A percentile compares a stretch with the other conserved stretches of the same genome.
phyloP scores from a whole-genome alignment of 2,113 vertebrate genomes.

The Archocentrus centrarchus region DNA sequence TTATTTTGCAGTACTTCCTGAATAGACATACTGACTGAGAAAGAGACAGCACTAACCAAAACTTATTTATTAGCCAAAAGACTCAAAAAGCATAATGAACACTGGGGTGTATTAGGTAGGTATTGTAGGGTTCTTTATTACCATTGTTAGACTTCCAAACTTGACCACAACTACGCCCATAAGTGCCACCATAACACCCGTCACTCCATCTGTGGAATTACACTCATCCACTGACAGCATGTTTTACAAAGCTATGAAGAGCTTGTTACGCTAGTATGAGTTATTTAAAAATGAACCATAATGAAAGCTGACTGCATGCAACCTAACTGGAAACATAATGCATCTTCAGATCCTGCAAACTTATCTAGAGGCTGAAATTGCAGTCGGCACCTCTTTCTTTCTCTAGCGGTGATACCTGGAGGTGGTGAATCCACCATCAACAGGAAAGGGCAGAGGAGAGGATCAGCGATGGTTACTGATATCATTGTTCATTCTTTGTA shows the following conservation, averaged over 20 bases:
- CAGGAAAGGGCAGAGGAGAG: neutral
- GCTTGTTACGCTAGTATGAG: neutral
- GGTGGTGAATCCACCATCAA: neutral
- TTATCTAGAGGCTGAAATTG: neutral
- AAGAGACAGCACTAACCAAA: neutral
- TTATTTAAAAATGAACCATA: neutral
- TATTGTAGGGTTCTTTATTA: too few species aligned
- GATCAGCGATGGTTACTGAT: neutral
- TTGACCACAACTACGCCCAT: rapidly evolving
- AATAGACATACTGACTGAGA: rapidly evolving
- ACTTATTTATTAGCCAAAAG: neutral
- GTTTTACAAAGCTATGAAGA: neutral
- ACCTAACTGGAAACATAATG: neutral
- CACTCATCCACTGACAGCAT: too few species aligned
- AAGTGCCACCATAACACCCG: neutral
- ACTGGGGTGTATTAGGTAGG: neutral
- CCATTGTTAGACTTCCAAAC: too few species aligned
- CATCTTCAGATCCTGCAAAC: neutral
- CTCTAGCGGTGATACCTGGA: neutral
- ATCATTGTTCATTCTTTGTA: neutral
- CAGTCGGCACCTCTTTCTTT: too few species aligned
- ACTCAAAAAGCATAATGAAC: neutral
- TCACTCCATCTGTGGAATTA: too few species aligned
- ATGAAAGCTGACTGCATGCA: neutral
- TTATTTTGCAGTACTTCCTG: neutral